Evolutionary conservation across 2,888 invertebrate genomes (phyloP).

Genomic region (Lydus trimaculatus): DNA sequence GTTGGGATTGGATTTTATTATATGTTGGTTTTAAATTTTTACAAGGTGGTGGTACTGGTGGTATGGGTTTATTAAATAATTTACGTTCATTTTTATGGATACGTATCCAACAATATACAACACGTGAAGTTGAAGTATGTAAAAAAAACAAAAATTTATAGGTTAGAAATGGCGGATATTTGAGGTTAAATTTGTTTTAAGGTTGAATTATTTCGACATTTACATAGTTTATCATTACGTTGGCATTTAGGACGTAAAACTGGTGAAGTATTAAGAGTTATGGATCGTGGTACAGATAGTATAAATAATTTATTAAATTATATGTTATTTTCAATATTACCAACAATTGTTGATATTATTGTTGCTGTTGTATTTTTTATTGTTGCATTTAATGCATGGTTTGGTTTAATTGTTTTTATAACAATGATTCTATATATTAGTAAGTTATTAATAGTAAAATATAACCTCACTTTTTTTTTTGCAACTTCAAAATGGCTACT

Average conservation of each 20-base stretch:
- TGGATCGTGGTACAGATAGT: slow-evolving; percentile 97
- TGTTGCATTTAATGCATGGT: slow-evolving; percentile 88
- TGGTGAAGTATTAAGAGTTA: slow-evolving; percentile 93
- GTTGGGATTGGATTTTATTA: slow-evolving; percentile 89
- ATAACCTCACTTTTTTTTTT: slow-evolving; percentile 7
- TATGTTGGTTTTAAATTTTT: slow-evolving; percentile 91
- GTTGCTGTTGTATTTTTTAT: slow-evolving; percentile 92
- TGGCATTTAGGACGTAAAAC: slow-evolving; percentile 97
- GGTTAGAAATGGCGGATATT: not conserved
- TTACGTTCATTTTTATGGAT: slow-evolving; percentile 94
- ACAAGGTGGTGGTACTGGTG: slow-evolving; percentile 93
- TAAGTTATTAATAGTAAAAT: slow-evolving; percentile 63
- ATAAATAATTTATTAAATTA: slow-evolving; percentile 93
- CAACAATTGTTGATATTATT: slow-evolving; percentile 91
- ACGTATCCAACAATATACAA: slow-evolving; percentile 93
- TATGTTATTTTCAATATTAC: slow-evolving; percentile 91
- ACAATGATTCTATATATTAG: slow-evolving; percentile 94
- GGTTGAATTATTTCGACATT: slow-evolving; percentile 84
- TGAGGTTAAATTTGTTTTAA: slow-evolving; percentile 54
- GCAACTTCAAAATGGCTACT: slow-evolving; percentile 5
- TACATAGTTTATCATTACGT: slow-evolving; percentile 88
- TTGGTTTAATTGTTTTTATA: slow-evolving; percentile 91
- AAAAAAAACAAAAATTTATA: slow-evolving; percentile 4
- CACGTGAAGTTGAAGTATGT: slow-evolving; percentile 83
- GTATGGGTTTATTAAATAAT: slow-evolving; percentile 93